Evolutionary conservation across 1,140 invertebrate genomes (phyloP), one percentile per base, ranked within the genome.

Genomic region (Trigoniulus corallinus): DNA sequence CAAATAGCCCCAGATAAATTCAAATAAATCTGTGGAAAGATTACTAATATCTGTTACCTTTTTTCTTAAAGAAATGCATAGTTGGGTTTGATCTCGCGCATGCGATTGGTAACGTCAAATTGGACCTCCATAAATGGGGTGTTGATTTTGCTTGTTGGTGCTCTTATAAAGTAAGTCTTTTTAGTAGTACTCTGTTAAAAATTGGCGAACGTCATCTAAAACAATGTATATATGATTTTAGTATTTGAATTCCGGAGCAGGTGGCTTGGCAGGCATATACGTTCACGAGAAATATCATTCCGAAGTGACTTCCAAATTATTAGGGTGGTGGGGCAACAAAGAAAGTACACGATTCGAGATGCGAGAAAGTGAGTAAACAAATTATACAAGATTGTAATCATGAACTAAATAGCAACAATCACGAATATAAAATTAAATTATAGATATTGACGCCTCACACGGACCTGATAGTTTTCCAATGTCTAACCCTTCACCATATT

Each of bases 61-160:
- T 46, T 52, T 44, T 53, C 48, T 56, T 39, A 55, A 56, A 75
- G 67, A 75, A 74, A 2, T 75, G 74, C 57, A 59, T 70, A n/a
- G 74, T 80, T 24, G 76, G 76, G 1, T 78, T 71, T 64, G 78
- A 80, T 61, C 58, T 78, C 42, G 77, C 77, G 7, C 77, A 79
- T 66, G 74, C 76, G 21, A 67, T 71, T n/a, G 77, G 75, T 1
- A 80, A 80, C 61, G 72, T 78, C 0, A 61, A 68, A 22, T 52
- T 79, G 3, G 51, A 68, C 37, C 61, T 79, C 0, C 72, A 79
- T 60, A 71, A 76, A 29, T 80, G 78, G 78, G 62, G 68, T 50
- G 74, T 79, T 1, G 77, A 79, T 60, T 80, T 79, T 66, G 78
- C 75, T 13, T 69, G 67, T 53, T 80, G 77, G 77, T 80, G 78